phyloP scores from a whole-genome alignment of 2,113 vertebrate species.

The Callocephalon fimbriatum region DNA sequence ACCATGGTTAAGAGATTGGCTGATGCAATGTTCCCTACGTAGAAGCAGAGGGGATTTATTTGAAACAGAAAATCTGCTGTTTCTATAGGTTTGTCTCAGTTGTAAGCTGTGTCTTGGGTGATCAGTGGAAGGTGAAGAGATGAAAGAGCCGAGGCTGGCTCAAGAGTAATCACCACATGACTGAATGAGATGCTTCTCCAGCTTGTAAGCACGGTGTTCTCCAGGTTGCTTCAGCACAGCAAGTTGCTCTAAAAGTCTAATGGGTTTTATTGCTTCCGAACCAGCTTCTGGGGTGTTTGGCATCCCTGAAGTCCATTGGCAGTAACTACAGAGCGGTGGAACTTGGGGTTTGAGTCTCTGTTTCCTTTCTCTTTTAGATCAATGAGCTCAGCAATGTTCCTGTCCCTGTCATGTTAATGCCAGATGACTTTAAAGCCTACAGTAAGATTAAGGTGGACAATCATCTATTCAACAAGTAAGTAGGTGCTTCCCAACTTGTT shows the following conservation, averaged over 20 bases:
- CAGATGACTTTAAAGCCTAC: slow-evolving; percentile 97
- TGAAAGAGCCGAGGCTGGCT: neutral
- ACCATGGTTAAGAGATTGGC: too few relatives aligned
- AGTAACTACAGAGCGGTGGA: neutral
- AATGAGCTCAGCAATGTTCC: slow-evolving; percentile 95
- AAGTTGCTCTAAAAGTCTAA: neutral
- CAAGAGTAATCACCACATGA: fast-evolving
- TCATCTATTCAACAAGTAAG: slow-evolving; percentile 98
- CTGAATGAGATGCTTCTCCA: neutral
- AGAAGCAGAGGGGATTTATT: neutral
- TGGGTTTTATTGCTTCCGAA: neutral
- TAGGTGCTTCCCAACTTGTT: neutral
- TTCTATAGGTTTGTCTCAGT: neutral
- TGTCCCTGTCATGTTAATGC: slow-evolving; percentile 96
- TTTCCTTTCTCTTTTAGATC: slow-evolving; percentile 79
- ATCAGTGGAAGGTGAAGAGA: neutral
- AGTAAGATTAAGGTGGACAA: slow-evolving; percentile 99
- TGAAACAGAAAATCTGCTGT: neutral
- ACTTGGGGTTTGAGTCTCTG: neutral
- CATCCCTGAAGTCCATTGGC: fast-evolving
- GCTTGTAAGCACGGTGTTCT: neutral
- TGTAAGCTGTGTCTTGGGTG: neutral
- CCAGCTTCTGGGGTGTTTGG: neutral
- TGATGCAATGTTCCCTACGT: fast-evolving
- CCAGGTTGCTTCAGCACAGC: neutral